These are phyloP conservation scores for Solenodon paradoxus DNA, from an alignment of 2,113 vertebrate genomes.

Conservation along the genomic window DNA sequence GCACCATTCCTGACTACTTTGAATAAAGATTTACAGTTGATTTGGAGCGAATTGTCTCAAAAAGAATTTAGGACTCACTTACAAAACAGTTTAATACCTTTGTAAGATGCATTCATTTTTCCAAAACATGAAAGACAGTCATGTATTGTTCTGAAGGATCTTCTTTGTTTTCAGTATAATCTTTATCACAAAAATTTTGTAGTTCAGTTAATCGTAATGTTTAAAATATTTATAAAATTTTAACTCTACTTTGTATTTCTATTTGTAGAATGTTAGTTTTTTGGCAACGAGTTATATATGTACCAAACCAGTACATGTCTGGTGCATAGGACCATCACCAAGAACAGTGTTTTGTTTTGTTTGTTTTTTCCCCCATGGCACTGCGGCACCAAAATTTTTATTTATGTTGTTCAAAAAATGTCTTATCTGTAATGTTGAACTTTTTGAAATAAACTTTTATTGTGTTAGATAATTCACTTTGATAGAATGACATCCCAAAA, in stretches of 20 bases:
- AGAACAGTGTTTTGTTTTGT: not conserved
- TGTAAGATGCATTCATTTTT: too few relatives aligned
- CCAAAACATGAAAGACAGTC: not conserved
- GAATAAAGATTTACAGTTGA: not conserved
- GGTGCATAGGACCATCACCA: not conserved
- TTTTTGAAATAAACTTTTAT: not conserved
- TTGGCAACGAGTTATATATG: not conserved
- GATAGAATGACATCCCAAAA: not conserved
- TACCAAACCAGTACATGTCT: not conserved
- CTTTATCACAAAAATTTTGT: not conserved
- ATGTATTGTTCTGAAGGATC: not conserved
- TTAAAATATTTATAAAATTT: slow-evolving; percentile 8
- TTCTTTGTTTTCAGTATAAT: not conserved
- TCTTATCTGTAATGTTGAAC: not conserved
- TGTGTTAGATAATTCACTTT: not conserved
- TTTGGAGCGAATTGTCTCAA: not conserved
- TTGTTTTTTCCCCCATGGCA: too few relatives aligned
- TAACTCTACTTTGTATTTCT: not conserved
- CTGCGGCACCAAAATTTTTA: not conserved
- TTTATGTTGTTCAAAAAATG: not conserved
- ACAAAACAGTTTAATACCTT: not conserved
- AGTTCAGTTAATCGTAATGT: not conserved
- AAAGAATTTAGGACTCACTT: not conserved
- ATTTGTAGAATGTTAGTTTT: not conserved
- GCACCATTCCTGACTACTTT: not conserved